Percentiles rank a stretch among this genome's conserved stretches.
These are phyloP conservation scores for Chromoteleia sp. DNA, from an alignment of 2,888 invertebrate genomes.

Conservation along the genomic window DNA sequence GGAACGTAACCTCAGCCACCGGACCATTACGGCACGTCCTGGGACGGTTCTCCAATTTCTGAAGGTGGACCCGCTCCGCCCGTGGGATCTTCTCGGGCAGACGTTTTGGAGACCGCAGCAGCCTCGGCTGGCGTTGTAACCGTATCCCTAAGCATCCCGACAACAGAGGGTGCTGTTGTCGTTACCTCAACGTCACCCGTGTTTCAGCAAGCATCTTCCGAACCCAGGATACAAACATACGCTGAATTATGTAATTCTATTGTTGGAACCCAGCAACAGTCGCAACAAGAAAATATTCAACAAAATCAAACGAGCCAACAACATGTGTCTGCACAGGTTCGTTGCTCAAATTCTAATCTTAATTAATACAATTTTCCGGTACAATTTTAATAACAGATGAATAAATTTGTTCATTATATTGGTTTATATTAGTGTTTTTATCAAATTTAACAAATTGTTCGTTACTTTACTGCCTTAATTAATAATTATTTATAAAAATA, in stretches of 20 bases:
- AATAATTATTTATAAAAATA: no score
- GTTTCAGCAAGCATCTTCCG: slow-evolving; percentile 81
- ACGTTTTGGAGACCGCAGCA: slow-evolving; percentile 86
- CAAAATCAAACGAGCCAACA: slow-evolving; percentile 74
- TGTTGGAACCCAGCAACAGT: slow-evolving; percentile 79
- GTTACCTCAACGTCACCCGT: slow-evolving; percentile 86
- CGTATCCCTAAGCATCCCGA: slow-evolving; percentile 88
- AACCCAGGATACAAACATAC: slow-evolving; percentile 81
- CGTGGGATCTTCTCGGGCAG: slow-evolving; percentile 83
- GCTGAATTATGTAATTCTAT: slow-evolving; percentile 88
- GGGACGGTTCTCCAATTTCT: slow-evolving; percentile 95
- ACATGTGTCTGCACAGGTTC: slow-evolving; percentile 81
- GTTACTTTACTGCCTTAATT: no score
- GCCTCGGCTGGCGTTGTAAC: slow-evolving; percentile 89
- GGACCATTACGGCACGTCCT: slow-evolving; percentile 93
- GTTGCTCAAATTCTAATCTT: not conserved
- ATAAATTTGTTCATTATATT: no score
- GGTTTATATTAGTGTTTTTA: no score
- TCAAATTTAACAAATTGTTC: no score
- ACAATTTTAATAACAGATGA: no score
- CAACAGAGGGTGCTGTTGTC: slow-evolving; percentile 85
- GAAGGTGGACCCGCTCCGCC: slow-evolving; percentile 87
- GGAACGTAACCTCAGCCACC: slow-evolving; percentile 92
- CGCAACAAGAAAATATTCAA: slow-evolving; percentile 73
- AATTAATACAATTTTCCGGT: no score